Percentiles rank a stretch among this genome's conserved stretches.
phyloP scores from a whole-genome alignment of 2,888 invertebrate genomes.

The Caenorhabditis macrosperma region DNA sequence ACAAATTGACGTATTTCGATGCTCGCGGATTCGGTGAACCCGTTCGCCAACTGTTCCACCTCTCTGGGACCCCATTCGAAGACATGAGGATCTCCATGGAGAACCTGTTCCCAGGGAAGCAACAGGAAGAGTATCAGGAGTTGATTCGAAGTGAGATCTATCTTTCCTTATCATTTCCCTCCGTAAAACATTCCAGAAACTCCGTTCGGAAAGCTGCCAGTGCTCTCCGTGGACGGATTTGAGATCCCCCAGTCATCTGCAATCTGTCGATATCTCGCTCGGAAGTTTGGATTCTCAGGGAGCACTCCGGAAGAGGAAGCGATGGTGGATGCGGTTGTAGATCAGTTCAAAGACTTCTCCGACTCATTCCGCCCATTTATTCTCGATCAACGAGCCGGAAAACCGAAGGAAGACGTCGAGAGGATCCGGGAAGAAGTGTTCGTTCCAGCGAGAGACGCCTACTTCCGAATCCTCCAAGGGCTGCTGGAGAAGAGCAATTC shows the following conservation, averaged over 20 bases:
- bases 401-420: slow-evolving; percentile 15
- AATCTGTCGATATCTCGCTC: slow-evolving; percentile 23
- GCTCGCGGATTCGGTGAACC: slow-evolving; percentile 38
- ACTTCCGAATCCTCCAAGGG: neutral
- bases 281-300: slow-evolving; percentile 32
- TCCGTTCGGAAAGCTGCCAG: slow-evolving; percentile 49
- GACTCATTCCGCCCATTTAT: slow-evolving; percentile 1
- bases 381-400: slow-evolving; percentile 1
- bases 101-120: no score
- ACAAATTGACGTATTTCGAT: slow-evolving; percentile 52
- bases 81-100: no score
- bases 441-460: neutral
- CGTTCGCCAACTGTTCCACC: slow-evolving; percentile 14
- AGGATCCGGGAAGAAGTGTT: neutral
- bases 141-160: no score
- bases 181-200: slow-evolving; percentile 5
- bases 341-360: slow-evolving; percentile 43
- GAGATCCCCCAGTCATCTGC: slow-evolving; percentile 56
- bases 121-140: no score
- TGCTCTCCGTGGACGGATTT: slow-evolving; percentile 55
- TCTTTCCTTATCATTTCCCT: neutral
- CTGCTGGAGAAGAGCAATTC: slow-evolving; percentile 14
- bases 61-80: slow-evolving; percentile 1
- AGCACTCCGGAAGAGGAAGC: slow-evolving; percentile 26
- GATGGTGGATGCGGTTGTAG: slow-evolving; percentile 39